Evolutionary conservation across 2,888 invertebrate species (phyloP), one percentile per base, ranked within the genome.

Genomic region (Parnassius apollo): DNA sequence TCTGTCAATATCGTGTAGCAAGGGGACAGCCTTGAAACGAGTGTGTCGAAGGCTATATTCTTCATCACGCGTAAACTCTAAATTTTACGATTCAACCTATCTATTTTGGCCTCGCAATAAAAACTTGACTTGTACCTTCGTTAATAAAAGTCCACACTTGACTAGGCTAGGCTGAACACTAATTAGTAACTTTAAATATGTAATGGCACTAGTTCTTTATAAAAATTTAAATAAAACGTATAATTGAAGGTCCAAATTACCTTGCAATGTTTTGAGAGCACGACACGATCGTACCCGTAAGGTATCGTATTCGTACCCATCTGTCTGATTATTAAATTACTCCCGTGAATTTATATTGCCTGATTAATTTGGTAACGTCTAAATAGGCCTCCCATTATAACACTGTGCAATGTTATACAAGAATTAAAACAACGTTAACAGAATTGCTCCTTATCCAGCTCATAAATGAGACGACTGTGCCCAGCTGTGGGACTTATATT

Each of bases 311-410:
- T 57, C 54, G 57, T 52, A 49, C n/a, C 59, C 61, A 62, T 64
- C 63, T 65, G 56, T 58, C 60, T 57, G 55, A 13, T 56, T 71
- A 68, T 65, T 69, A 68, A 69, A 69, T 69, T 65, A 70, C 66
- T 59, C 65, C 64, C 59, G 67, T 69, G 73, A 72, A 73, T 74
- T 72, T 73, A 73, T 68, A 74, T 74, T 69, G 72, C 48, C 68
- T 71, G 63, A 72, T 74, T 74, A 74, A 72, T 71, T 69, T 67
- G 46, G 62, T 3, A 50, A 56, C 64, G 61, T 65, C 48, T 51
- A 59, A 57, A 64, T 61, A 57, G 49, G 22, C 61, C 56, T 66
- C 22, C 42, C 53, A 25, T 57, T 50, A 35, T 35, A 35, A 35
- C 35, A 35, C 35, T 35, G 25, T 25, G 7, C 4, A 35, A 35